Base-by-base conservation (phyloP, 23 tunicate genomes). In the Halocynthia roretzi region DNA sequence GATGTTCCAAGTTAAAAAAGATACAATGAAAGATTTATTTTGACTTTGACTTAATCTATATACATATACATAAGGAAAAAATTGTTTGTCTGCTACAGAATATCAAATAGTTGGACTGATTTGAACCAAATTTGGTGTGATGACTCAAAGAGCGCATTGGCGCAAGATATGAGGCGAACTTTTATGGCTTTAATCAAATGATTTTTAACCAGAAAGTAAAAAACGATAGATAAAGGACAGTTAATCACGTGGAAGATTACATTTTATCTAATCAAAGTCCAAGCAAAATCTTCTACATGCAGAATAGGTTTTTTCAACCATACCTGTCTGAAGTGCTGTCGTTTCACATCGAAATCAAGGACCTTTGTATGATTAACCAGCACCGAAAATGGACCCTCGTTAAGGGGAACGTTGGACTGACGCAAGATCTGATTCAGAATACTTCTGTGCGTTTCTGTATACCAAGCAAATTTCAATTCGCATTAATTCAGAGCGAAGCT, bases 391-490 rank as follows among this genome's bases (percentile, higher is more conserved):
- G 99, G 99, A 14, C 99, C 99, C 75, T 89, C 96, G 10, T 88
- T 77, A 15, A 96, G 76, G 7, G 96, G 92, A 31, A 91, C 85
- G 67, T 88, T 96, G 53, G 99, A 89, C 61, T 96, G 99, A 40
- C 99, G 92, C 56, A 96, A 76, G 56, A 96, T 96, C 62, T 96
- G 99, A 68, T 96, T 96, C 44, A 96, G 76, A 56, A 96, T 95
- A 23, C 97, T 91, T 6, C 94, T 87, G 84, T 92, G 98, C 15
- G 92, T 86, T 40, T 92, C 98, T 86, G 69, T 7, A 64, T 10
- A 62, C 5, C 40, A 68, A n/a, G 1, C n/a, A 4, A 56, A 55
- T 68, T 68, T 68, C 2, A 68, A 68, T 15, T 68, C 12, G 21
- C 64, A 60, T 15, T 1, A 60, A 15, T 57, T 10, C 12, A 57